Evolutionary conservation across 2,888 invertebrate species (phyloP), one percentile per base, ranked within the genome.

Genomic region (Chymomyza amoena): DNA sequence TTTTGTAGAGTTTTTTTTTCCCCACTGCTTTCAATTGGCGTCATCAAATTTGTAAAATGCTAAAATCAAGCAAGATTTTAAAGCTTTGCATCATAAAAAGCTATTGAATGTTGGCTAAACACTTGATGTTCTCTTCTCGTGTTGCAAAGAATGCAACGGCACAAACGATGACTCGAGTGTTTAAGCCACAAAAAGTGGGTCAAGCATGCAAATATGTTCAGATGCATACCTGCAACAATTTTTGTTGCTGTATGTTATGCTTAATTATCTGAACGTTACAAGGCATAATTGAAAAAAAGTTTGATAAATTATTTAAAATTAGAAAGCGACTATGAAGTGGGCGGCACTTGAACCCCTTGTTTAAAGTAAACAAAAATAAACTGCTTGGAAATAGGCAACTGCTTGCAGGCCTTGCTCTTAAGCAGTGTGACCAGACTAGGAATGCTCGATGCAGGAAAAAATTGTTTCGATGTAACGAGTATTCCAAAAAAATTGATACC

Each of bases 1-100:
- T 72, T 76, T 66, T 65, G 4, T 32, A 75, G 52, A 70, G 70
- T 72, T 76, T 66, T 65, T 6, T 32, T 32, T 1, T 7, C 32
- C 32, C 13, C 51, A 13, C 62, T 59, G 57, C 57, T 15, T 57
- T 57, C 25, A 32, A 64, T 57, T 45, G 36, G 54, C 64, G 70
- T 18, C 64, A 68, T 54, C 16, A 25, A 45, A 60, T 57, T 57
- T 57, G 57, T 25, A 20, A 18, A 28, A 59, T 39, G 52, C 62
- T 52, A 28, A 56, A 25, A 4, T 16, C 3, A 2, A 54, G 39
- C 16, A 51, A 51, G n/a, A 6, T 51, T 1, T 51, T 51, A n/a
- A 36, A 18, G 16, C 2, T 18, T 20, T 54, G 54, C 15, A 54
- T 9, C 54, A 54, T 54, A 20, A 54, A 54, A 54, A 18, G 16